Evolutionary conservation across 2,797 vertebrate genomes (phyloP).

Genomic region (Clamator glandarius): DNA sequence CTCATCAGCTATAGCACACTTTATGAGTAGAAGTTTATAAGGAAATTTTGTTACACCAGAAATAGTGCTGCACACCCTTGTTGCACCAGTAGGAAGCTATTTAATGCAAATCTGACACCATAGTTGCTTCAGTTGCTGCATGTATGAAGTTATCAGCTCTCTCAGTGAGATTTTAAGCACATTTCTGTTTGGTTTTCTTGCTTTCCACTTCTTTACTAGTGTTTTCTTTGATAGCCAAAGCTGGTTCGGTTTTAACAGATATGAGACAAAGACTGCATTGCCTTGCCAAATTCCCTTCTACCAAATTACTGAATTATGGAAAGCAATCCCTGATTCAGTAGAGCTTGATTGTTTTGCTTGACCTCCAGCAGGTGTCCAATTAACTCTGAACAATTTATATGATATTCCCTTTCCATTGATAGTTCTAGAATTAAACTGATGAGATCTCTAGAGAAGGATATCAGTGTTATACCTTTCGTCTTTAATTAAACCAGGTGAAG

Average conservation of each 20-base stretch:
- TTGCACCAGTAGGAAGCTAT: background rate
- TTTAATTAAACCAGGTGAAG: constrained; percentile 79
- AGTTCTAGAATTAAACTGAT: constrained; percentile 79
- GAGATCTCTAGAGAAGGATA: constrained; percentile 76
- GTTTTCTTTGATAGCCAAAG: background rate
- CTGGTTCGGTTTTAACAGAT: background rate
- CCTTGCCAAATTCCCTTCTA: constrained; percentile 56
- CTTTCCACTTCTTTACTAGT: background rate
- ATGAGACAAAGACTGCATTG: constrained; percentile 30
- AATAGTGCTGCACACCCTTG: background rate
- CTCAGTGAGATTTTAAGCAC: background rate
- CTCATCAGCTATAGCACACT: background rate
- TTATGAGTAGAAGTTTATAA: background rate
- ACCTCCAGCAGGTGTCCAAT: constrained; percentile 80
- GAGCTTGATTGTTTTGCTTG: constrained; percentile 69
- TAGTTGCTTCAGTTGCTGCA: background rate
- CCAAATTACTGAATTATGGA: constrained; percentile 57
- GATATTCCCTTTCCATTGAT: constrained; percentile 74
- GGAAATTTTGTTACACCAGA: background rate
- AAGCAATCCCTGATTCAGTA: constrained; percentile 44
- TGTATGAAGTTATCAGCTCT: background rate
- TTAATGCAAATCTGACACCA: background rate
- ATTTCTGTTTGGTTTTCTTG: background rate
- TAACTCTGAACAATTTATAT: constrained; percentile 76
- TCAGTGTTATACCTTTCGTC: constrained; percentile 76